Evolutionary conservation across 2,113 vertebrate species (phyloP).

Genomic region (Nothocercus julius): DNA sequence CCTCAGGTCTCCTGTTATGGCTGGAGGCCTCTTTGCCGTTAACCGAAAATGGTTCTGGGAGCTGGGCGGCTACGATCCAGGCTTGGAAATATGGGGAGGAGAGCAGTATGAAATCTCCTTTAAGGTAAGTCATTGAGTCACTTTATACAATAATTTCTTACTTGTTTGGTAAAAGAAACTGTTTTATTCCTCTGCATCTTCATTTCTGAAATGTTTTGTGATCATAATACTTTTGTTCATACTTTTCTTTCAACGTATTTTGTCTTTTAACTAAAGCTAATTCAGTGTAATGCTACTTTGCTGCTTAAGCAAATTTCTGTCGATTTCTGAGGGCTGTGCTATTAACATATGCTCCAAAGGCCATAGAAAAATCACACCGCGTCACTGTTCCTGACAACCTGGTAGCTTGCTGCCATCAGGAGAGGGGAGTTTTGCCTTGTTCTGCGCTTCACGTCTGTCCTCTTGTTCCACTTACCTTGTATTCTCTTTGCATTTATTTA

Average conservation of each 20-base stretch:
- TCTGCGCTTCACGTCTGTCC: background rate
- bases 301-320: background rate
- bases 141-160: background rate
- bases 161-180: background rate
- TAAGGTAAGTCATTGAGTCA: constrained; percentile 77
- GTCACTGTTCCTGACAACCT: background rate
- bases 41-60: constrained; percentile 90
- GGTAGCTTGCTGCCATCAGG: background rate
- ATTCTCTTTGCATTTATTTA: background rate
- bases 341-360: background rate
- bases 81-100: constrained; percentile 89
- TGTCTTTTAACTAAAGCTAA: background rate
- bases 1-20: constrained; percentile 90
- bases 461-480: background rate
- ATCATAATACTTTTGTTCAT: background rate
- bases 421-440: background rate
- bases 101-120: constrained; percentile 90
- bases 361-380: background rate
- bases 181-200: background rate
- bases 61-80: constrained; percentile 86
- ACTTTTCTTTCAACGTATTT: background rate
- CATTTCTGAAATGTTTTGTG: background rate
- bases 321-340: background rate
- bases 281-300: background rate
- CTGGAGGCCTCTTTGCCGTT: constrained; percentile 88